phyloP scores from a whole-genome alignment of 2,888 invertebrate species.

The Harmothoe impar region DNA sequence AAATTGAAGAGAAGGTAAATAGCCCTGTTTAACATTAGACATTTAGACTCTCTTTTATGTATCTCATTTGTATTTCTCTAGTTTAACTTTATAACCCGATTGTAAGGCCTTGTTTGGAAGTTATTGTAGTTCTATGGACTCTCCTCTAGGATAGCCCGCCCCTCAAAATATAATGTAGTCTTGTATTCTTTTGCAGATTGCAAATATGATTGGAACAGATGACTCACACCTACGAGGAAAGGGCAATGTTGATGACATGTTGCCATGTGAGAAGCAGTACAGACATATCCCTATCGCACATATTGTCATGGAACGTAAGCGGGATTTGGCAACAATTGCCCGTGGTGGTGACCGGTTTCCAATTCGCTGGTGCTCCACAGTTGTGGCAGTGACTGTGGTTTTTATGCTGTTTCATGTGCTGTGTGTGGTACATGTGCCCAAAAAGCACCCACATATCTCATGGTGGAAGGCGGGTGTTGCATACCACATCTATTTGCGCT shows the following conservation, averaged over 20 bases:
- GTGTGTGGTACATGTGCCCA: not conserved
- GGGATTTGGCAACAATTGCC: not conserved
- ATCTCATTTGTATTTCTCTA: too few species aligned
- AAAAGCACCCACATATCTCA: not conserved
- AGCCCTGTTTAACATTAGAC: too few species aligned
- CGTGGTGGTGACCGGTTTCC: constrained; percentile 9
- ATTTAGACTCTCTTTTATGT: too few species aligned
- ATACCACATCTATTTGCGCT: constrained; percentile 33
- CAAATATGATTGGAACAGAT: not conserved
- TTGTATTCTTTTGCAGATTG: not conserved
- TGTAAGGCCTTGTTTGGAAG: too few species aligned
- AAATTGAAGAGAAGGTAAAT: too few species aligned
- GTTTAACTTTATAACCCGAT: too few species aligned
- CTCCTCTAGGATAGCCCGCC: too few species aligned
- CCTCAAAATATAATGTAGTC: too few species aligned
- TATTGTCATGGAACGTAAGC: not conserved
- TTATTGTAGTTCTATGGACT: too few species aligned
- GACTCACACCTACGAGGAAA: not conserved
- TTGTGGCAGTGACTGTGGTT: constrained; percentile 24
- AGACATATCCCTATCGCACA: not conserved
- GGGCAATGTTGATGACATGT: not conserved
- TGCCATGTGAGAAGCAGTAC: constrained; percentile 37
- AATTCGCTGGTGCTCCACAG: not conserved
- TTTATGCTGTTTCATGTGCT: constrained; percentile 46
- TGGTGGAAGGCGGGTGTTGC: constrained; percentile 15